Evolutionary conservation across 1,140 invertebrate species (phyloP).

Genomic region (Xylocopa sonorina): DNA sequence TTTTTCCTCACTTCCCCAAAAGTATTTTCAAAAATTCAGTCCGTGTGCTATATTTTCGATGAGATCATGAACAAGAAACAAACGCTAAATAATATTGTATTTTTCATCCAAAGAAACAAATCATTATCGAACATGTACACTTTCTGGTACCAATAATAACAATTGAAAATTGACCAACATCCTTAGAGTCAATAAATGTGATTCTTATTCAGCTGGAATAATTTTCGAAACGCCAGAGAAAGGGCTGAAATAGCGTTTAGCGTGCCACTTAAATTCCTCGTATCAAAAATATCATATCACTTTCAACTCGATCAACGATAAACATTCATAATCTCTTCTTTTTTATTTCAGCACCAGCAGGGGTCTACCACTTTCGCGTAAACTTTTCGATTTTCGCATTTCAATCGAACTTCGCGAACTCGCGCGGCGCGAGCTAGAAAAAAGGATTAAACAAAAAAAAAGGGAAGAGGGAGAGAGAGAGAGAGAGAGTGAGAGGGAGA

Average conservation of each 20-base stretch:
- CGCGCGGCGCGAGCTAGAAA: neutral
- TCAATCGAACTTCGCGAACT: constrained; percentile 20
- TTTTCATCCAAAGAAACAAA: too few species aligned
- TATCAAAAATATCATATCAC: neutral
- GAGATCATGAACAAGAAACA: too few species aligned
- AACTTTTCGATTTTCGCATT: constrained; percentile 29
- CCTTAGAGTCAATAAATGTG: neutral
- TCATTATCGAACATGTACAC: too few species aligned
- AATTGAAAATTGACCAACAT: neutral
- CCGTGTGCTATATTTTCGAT: too few species aligned
- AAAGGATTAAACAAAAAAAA: neutral
- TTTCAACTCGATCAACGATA: neutral
- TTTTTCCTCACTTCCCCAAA: neutral
- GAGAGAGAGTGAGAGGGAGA: neutral
- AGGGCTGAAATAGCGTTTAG: neutral
- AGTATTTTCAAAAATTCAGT: neutral
- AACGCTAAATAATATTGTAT: too few species aligned
- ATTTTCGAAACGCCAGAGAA: neutral
- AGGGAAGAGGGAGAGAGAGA: neutral
- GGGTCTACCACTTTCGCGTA: neutral
- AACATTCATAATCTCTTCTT: neutral
- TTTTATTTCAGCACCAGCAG: neutral
- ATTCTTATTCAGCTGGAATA: neutral
- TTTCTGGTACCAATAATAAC: neutral
- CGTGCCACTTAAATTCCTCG: neutral